Evolutionary conservation across 2,797 vertebrate species (phyloP).

Genomic region (Coracias cyanogaster): DNA sequence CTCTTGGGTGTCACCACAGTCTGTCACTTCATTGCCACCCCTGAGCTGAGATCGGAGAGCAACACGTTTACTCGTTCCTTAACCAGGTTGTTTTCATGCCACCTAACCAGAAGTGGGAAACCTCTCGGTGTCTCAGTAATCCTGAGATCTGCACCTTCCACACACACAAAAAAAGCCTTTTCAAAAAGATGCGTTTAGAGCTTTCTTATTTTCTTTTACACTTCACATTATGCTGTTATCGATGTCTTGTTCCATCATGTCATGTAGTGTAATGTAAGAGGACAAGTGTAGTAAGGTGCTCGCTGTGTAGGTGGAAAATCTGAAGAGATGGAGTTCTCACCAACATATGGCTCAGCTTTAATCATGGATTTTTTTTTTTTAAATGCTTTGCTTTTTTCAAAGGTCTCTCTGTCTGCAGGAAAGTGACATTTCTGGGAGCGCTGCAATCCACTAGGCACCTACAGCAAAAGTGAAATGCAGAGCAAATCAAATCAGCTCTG

Average conservation of each 20-base stretch:
- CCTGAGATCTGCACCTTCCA: not conserved
- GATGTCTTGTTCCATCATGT: not conserved
- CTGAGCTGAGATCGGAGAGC: not conserved
- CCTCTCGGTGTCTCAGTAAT: rapidly evolving
- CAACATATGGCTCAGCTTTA: not conserved
- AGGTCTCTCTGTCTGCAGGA: not conserved
- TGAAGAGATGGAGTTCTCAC: not conserved
- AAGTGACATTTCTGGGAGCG: not conserved
- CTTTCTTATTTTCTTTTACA: conserved; percentile 6
- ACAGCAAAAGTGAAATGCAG: not conserved
- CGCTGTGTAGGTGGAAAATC: not conserved
- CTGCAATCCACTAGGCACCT: not conserved
- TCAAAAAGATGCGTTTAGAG: not conserved
- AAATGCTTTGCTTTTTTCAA: not conserved
- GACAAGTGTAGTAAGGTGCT: not conserved
- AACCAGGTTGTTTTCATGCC: not conserved
- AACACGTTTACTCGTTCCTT: not conserved
- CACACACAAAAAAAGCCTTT: not conserved
- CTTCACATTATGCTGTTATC: not conserved
- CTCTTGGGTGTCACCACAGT: not conserved
- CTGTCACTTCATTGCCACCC: not conserved
- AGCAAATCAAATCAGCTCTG: not conserved
- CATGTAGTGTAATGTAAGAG: not conserved
- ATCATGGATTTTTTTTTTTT: not conserved
- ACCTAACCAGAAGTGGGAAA: not conserved